Evolutionary conservation across 2,888 invertebrate genomes (phyloP).

Genomic region (Caenorhabditis sp.): DNA sequence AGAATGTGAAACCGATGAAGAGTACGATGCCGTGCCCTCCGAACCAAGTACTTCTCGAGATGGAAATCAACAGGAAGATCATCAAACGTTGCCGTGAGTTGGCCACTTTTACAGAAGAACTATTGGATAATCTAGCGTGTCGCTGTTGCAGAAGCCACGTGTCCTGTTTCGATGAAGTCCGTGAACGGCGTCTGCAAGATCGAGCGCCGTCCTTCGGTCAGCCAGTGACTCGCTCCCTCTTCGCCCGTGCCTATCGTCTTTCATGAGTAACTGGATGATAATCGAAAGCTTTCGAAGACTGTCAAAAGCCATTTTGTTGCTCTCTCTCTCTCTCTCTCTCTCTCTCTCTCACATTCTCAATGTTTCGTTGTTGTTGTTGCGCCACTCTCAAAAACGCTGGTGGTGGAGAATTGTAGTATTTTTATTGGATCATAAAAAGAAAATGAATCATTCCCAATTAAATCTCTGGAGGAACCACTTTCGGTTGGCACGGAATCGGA

Average conservation of each 20-base stretch:
- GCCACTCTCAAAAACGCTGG: conserved; percentile 34
- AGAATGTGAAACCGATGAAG: conserved; percentile 46
- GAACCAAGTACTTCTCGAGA: conserved; percentile 62
- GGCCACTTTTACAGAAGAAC: no score
- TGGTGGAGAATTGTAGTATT: conserved; percentile 33
- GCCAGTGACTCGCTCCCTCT: conserved; percentile 1
- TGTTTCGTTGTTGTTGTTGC: conserved; percentile 37
- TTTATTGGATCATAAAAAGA: conserved; percentile 13
- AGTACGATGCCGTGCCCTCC: conserved; percentile 50
- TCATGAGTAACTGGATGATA: conserved; percentile 52
- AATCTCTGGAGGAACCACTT: conserved; percentile 25
- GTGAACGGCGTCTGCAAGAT: conserved; percentile 64
- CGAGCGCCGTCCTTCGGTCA: conserved; percentile 31
- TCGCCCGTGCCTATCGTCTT: conserved; percentile 44
- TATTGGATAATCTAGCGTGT: conserved; percentile 2
- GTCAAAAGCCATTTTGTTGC: conserved; percentile 38
- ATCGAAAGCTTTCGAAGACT: conserved; percentile 15
- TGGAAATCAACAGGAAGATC: conserved; percentile 61
- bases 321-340: conserved; percentile 9
- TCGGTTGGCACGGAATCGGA: conserved; percentile 34
- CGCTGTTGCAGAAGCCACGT: conserved; percentile 58
- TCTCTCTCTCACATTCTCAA: background rate
- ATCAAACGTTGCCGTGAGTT: conserved; percentile 67
- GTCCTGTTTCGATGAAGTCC: conserved; percentile 61
- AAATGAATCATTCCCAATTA: background rate